phyloP scores from a whole-genome alignment of 2,797 vertebrate species.

The Toxotes lorentzi region DNA sequence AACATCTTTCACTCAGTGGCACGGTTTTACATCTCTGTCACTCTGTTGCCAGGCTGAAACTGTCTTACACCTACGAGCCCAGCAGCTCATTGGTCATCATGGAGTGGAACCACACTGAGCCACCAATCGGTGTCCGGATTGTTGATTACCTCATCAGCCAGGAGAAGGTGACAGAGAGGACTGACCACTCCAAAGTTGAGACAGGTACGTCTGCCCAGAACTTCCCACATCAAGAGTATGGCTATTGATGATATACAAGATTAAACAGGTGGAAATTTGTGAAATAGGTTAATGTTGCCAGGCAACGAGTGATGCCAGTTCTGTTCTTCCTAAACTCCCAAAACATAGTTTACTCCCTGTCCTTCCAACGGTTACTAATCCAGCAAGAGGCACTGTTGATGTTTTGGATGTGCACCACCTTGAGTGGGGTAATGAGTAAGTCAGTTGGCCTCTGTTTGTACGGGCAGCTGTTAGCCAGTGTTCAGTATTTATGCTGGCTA shows the following conservation, averaged over 20 bases:
- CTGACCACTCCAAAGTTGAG: slow-evolving; percentile 97
- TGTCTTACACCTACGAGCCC: slow-evolving; percentile 94
- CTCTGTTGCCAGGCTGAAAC: slow-evolving; percentile 86
- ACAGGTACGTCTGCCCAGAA: slow-evolving; percentile 85
- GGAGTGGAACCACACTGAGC: slow-evolving; percentile 96
- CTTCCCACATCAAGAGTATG: slow-evolving; percentile 6
- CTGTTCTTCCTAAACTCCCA: not conserved
- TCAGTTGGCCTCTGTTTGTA: slow-evolving; percentile 44
- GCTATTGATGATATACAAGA: not conserved
- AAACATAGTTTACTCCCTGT: slow-evolving; percentile 1
- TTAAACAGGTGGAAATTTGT: not conserved
- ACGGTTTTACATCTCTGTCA: slow-evolving; percentile 26
- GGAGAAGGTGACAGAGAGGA: slow-evolving; percentile 96
- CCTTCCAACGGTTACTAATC: slow-evolving; percentile 7
- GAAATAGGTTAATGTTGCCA: not conserved
- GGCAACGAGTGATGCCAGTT: slow-evolving; percentile 25
- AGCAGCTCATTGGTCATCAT: slow-evolving; percentile 97
- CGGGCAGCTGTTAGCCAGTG: slow-evolving; percentile 49
- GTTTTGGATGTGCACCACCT: slow-evolving; percentile 35
- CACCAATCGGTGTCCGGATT: slow-evolving; percentile 94
- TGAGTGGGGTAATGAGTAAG: slow-evolving; percentile 41
- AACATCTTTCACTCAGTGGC: slow-evolving; percentile 29
- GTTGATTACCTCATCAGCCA: slow-evolving; percentile 98
- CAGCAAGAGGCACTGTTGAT: slow-evolving; percentile 7
- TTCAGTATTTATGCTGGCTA: slow-evolving; percentile 55